These are phyloP conservation scores for Macquaria australasica DNA, from an alignment of 2,113 vertebrate genomes.

Conservation along the genomic window DNA sequence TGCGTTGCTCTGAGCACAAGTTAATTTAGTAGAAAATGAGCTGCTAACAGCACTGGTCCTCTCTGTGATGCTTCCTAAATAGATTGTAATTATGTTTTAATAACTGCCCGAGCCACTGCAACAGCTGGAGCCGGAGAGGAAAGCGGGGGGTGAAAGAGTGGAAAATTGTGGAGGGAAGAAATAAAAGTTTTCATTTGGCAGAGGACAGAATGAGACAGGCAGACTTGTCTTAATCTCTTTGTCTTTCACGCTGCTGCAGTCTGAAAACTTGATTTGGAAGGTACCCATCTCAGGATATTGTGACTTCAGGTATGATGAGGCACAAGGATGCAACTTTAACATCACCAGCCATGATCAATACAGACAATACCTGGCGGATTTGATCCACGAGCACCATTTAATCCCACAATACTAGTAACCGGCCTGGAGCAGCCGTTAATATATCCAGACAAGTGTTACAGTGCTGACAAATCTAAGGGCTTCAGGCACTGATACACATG, in stretches of 20 bases:
- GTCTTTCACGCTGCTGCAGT: conserved; percentile 9
- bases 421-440: conserved; percentile 17
- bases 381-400: conserved; percentile 22
- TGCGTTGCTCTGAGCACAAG: conserved; percentile 54
- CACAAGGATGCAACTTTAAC: conserved; percentile 12
- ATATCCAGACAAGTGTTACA: conserved; percentile 36
- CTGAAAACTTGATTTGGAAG: conserved; percentile 30
- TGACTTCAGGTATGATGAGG: neutral
- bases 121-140: conserved; percentile 40
- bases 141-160: neutral
- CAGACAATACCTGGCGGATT: neutral
- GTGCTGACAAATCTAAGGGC: conserved; percentile 51
- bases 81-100: conserved; percentile 76
- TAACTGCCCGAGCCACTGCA: conserved; percentile 47
- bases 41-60: conserved; percentile 69
- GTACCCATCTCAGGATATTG: conserved; percentile 35
- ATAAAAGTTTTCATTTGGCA: conserved; percentile 30
- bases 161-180: conserved; percentile 24
- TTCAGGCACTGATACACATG: conserved; percentile 23
- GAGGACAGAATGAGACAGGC: conserved; percentile 10
- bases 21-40: conserved; percentile 82
- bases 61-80: conserved; percentile 76
- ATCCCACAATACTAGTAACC: conserved; percentile 20
- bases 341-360: neutral
- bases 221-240: conserved; percentile 33